phyloP scores from a whole-genome alignment of 2,797 vertebrate genomes.

The Lerista edwardsae region DNA sequence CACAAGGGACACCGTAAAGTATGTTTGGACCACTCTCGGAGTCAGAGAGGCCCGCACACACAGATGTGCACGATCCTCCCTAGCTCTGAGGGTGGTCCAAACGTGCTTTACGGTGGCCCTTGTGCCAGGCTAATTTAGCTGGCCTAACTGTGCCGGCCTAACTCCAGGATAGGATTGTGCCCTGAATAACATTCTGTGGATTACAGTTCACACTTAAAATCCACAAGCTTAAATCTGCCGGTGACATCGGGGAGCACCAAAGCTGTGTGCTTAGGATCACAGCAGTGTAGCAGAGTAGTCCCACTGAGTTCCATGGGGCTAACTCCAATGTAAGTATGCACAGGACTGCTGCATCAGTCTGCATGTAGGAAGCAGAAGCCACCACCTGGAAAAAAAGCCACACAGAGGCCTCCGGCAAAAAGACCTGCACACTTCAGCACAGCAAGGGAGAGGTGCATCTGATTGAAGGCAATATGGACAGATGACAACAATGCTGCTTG shows the following conservation, averaged over 20 bases:
- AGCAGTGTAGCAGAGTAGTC: neutral
- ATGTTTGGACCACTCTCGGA: too few relatives aligned
- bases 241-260: neutral
- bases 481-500: neutral
- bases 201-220: too few relatives aligned
- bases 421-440: neutral
- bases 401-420: neutral
- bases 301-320: neutral
- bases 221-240: too few relatives aligned
- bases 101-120: too few relatives aligned
- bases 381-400: neutral
- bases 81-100: too few relatives aligned
- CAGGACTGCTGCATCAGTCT: neutral
- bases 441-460: neutral
- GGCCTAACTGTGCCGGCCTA: too few relatives aligned
- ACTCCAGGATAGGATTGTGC: too few relatives aligned
- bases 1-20: too few relatives aligned
- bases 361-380: neutral
- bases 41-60: too few relatives aligned
- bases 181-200: too few relatives aligned
- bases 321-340: neutral
- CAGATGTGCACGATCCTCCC: too few relatives aligned
- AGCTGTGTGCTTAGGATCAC: neutral
- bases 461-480: neutral
- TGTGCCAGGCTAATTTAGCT: too few relatives aligned